These are phyloP conservation scores for Vanessa cardui DNA, from an alignment of 2,888 invertebrate species.

Conservation along the genomic window DNA sequence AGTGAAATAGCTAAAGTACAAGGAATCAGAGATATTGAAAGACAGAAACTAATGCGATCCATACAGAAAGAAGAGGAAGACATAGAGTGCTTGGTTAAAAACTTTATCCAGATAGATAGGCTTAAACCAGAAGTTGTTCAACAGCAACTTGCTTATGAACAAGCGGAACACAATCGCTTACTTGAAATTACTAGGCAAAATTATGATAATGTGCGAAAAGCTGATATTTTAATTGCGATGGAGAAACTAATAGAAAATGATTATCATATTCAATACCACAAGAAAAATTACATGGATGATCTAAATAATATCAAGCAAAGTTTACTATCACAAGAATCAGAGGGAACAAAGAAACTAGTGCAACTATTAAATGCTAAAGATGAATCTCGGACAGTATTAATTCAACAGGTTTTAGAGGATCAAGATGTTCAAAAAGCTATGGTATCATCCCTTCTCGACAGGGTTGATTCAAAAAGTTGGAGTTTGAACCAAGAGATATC, in stretches of 20 bases:
- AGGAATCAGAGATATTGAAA: conserved; percentile 84
- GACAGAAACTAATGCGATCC: conserved; percentile 82
- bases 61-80: conserved; percentile 86
- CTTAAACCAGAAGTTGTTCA: conserved; percentile 83
- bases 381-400: conserved; percentile 82
- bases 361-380: conserved; percentile 85
- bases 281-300: conserved; percentile 85
- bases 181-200: conserved; percentile 83
- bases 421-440: conserved; percentile 88
- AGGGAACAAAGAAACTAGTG: conserved; percentile 83
- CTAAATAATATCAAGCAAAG: conserved; percentile 85
- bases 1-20: conserved; percentile 87
- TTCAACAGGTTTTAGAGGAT: conserved; percentile 85
- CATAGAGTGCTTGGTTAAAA: conserved; percentile 84
- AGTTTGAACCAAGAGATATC: conserved; percentile 89
- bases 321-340: conserved; percentile 81
- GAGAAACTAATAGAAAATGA: conserved; percentile 87
- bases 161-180: conserved; percentile 85
- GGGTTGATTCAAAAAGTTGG: conserved; percentile 89
- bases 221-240: conserved; percentile 88
- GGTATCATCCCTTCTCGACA: conserved; percentile 87
- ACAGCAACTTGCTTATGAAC: conserved; percentile 86
- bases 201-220: conserved; percentile 84
- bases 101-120: conserved; percentile 84
- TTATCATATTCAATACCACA: conserved; percentile 80